phyloP scores from a whole-genome alignment of 2,113 vertebrate genomes.

The Pelodiscus sinensis region DNA sequence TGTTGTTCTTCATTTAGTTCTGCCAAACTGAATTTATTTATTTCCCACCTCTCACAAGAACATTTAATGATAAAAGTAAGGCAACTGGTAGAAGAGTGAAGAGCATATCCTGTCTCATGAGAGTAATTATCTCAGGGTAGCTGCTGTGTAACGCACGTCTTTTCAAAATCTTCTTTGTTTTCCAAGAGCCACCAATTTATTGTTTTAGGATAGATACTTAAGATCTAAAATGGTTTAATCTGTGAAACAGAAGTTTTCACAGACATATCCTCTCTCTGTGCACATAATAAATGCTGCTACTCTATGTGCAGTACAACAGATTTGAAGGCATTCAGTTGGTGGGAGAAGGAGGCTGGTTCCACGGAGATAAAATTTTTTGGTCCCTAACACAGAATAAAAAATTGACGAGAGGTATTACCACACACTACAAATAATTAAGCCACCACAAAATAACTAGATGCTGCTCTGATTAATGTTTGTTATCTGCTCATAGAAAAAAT shows the following conservation, averaged over 20 bases:
- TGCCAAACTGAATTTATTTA: slow-evolving; percentile 19
- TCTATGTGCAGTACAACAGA: not conserved
- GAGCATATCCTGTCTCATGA: not conserved
- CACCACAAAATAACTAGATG: slow-evolving; percentile 15
- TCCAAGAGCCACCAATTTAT: slow-evolving; percentile 33
- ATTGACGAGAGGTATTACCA: not conserved
- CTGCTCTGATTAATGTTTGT: slow-evolving; percentile 3
- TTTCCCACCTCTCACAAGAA: not conserved
- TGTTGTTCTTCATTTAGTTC: not conserved
- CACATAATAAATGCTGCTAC: not conserved
- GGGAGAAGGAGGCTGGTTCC: not conserved
- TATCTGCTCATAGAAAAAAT: slow-evolving; percentile 38
- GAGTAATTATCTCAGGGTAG: not conserved
- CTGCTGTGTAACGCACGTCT: not conserved
- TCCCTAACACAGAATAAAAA: not conserved
- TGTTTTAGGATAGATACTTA: slow-evolving; percentile 23
- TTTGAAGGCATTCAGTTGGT: slow-evolving; percentile 11
- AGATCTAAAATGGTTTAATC: slow-evolving; percentile 38
- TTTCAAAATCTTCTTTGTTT: slow-evolving; percentile 3
- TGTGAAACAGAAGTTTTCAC: slow-evolving; percentile 22
- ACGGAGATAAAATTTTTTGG: not conserved
- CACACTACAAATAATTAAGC: slow-evolving; percentile 21
- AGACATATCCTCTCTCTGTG: slow-evolving; percentile 4
- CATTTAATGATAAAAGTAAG: slow-evolving; percentile 29
- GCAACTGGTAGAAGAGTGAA: not conserved